These are phyloP conservation scores for Limnephilus marmoratus DNA, from an alignment of 2,888 invertebrate genomes.

Conservation along the genomic window DNA sequence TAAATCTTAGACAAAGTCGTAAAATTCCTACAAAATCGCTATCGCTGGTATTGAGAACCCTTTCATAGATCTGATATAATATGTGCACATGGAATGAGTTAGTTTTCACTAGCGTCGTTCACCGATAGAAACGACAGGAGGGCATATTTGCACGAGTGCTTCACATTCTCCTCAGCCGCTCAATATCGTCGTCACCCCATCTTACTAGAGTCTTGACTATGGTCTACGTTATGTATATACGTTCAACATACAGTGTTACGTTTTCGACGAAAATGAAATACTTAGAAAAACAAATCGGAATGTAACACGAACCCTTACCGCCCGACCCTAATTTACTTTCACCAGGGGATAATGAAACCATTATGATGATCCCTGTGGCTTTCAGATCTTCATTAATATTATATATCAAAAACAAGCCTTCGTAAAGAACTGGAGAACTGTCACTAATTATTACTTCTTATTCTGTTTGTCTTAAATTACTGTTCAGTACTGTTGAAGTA, in stretches of 20 bases:
- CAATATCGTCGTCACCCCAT: not conserved
- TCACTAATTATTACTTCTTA: not conserved
- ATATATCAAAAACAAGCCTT: not conserved
- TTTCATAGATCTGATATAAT: no score
- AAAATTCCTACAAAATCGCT: no score
- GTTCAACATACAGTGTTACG: not conserved
- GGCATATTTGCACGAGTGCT: not conserved
- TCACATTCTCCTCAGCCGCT: not conserved
- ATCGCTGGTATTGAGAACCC: no score
- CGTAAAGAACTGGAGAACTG: not conserved
- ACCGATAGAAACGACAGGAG: not conserved
- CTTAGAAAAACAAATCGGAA: not conserved
- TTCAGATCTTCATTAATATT: not conserved
- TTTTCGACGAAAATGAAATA: not conserved
- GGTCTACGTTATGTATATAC: not conserved
- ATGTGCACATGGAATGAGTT: not conserved
- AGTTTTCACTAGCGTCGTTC: not conserved
- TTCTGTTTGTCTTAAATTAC: not conserved
- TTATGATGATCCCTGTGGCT: no score
- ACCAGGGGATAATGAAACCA: no score
- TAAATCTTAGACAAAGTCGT: no score
- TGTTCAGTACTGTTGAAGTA: no score
- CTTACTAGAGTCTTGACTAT: not conserved
- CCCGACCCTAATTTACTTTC: not conserved
- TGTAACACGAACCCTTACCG: not conserved